Evolutionary conservation across 2,888 invertebrate genomes (phyloP).

Genomic region (Strigamia maritima): DNA sequence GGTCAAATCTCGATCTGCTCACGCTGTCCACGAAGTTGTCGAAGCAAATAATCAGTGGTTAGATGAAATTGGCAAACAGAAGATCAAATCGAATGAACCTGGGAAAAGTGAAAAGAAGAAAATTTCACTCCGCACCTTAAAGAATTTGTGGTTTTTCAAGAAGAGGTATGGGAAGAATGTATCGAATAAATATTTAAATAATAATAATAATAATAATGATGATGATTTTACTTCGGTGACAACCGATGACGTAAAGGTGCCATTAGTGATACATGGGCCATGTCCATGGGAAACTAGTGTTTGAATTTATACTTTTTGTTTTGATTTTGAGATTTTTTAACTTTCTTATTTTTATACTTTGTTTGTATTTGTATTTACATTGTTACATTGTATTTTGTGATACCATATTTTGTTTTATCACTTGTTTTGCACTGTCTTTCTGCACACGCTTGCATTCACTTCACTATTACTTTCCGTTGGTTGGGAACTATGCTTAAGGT

Average conservation of each 20-base stretch:
- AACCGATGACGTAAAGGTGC: background rate
- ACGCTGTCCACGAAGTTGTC: slow-evolving; percentile 37
- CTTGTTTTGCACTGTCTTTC: slow-evolving; percentile 28
- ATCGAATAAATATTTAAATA: background rate
- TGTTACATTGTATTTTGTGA: background rate
- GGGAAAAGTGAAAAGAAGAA: slow-evolving; percentile 44
- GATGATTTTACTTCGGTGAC: too few relatives aligned
- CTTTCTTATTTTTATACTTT: background rate
- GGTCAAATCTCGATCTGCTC: slow-evolving; percentile 39
- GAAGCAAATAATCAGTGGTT: slow-evolving; percentile 11
- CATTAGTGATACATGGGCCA: background rate
- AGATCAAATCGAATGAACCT: background rate
- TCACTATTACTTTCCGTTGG: background rate
- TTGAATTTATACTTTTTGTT: background rate
- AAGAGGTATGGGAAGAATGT: slow-evolving; percentile 49
- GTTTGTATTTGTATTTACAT: background rate
- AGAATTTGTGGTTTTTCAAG: slow-evolving; percentile 51
- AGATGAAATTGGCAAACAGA: background rate
- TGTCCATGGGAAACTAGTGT: slow-evolving; percentile 11
- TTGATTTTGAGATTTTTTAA: background rate
- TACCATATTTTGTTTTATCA: background rate
- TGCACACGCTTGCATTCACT: slow-evolving; percentile 23
- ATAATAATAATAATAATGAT: slow-evolving; percentile 15
- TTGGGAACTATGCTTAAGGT: background rate
- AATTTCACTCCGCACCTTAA: slow-evolving; percentile 50